Conservation (phyloP, 2,113 vertebrate genomes). For the Hippocampus guttulatus region DNA sequence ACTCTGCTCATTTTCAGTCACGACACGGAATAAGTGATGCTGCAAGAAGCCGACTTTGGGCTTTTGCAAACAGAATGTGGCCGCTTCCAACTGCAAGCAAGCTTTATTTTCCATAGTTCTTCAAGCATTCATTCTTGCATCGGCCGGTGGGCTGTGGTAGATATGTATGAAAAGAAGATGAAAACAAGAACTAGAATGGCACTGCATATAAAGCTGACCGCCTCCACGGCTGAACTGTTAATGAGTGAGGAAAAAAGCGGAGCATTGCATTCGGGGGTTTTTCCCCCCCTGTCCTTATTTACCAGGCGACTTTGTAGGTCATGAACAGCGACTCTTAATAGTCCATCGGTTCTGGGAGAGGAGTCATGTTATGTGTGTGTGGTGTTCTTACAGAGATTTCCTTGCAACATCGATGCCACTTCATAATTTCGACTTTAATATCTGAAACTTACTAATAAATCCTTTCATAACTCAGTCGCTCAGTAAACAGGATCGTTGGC, state of each 20-base stretch:
- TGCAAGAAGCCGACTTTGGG: constrained; percentile 2
- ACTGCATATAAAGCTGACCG: neutral
- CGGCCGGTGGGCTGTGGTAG: neutral
- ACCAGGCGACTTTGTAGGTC: neutral
- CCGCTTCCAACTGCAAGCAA: neutral
- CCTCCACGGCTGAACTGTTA: neutral
- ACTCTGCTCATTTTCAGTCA: constrained; percentile 24
- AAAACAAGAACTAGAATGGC: neutral
- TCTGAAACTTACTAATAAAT: constrained; percentile 12
- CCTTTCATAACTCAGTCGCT: constrained; percentile 28
- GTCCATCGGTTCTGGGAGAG: no score
- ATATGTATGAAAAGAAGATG: constrained; percentile 5
- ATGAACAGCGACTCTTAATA: neutral
- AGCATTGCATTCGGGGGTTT: neutral
- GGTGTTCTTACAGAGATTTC: no score
- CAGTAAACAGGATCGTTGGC: constrained; percentile 27
- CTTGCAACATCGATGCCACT: no score
- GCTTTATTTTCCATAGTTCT: neutral
- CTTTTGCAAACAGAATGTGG: constrained; percentile 12
- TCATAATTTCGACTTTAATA: no score
- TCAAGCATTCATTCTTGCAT: neutral
- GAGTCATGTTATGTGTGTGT: no score
- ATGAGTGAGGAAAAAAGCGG: neutral
- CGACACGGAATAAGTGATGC: constrained; percentile 4
- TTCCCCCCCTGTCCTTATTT: neutral